Evolutionary conservation across 2,797 vertebrate genomes (phyloP).

Genomic region (Lycodopsis pacificus): DNA sequence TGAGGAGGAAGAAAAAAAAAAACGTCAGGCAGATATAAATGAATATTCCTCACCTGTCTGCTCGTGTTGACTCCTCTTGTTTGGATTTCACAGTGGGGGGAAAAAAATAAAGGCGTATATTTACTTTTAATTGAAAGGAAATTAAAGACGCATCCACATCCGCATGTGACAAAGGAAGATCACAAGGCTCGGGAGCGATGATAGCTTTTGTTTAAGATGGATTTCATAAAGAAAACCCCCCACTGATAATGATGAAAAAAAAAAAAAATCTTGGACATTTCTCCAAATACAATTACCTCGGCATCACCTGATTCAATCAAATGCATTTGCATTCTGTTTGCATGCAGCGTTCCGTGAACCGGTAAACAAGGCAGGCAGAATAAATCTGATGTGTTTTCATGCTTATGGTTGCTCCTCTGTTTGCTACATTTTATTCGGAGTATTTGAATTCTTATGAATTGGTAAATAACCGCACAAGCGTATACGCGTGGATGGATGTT

Average conservation of each 20-base stretch:
- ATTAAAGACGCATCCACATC: conserved; percentile 90
- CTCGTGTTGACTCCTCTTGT: conserved; percentile 88
- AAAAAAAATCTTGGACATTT: conserved; percentile 89
- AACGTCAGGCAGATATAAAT: conserved; percentile 80
- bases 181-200: conserved; percentile 84
- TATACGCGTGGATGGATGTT: conserved; percentile 68
- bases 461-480: conserved; percentile 82
- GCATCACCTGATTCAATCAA: conserved; percentile 92
- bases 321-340: conserved; percentile 91
- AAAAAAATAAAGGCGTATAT: conserved; percentile 87
- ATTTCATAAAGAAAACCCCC: conserved; percentile 88
- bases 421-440: conserved; percentile 88
- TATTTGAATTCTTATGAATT: conserved; percentile 89
- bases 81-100: conserved; percentile 88
- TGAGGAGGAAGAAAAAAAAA: conserved; percentile 41
- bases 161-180: conserved; percentile 87
- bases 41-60: conserved; percentile 90
- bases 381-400: conserved; percentile 90
- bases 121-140: conserved; percentile 93
- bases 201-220: conserved; percentile 90
- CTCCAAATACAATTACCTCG: conserved; percentile 90
- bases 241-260: conserved; percentile 87
- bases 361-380: conserved; percentile 89
- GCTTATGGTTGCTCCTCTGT: conserved; percentile 85
- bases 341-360: conserved; percentile 89